Percentiles rank a stretch among this genome's conserved stretches.
phyloP scores from a whole-genome alignment of 1,140 invertebrate genomes.

The Patella vulgata region DNA sequence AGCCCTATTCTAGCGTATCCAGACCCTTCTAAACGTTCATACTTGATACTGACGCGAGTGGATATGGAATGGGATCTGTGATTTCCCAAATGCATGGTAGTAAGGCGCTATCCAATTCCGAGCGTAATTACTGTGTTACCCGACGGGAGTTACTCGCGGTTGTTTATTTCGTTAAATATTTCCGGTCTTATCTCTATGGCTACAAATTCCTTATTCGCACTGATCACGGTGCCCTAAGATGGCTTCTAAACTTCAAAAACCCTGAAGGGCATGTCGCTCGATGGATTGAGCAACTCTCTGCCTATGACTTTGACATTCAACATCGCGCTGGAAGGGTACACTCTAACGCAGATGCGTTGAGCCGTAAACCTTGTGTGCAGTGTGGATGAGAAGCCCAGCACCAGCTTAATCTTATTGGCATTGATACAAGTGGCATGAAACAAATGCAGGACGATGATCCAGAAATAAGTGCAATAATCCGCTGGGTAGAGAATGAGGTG shows the following conservation, averaged over 20 bases:
- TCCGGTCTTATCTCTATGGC: conserved; percentile 41
- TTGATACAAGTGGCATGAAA: too few species aligned
- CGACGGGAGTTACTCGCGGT: conserved; percentile 42
- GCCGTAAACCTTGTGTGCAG: too few species aligned
- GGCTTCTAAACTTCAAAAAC: conserved; percentile 32
- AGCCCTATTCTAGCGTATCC: conserved; percentile 28
- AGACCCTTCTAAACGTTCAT: conserved; percentile 23
- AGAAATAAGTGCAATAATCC: too few species aligned
- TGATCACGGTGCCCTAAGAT: conserved; percentile 46
- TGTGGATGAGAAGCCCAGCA: too few species aligned
- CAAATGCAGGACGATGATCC: too few species aligned
- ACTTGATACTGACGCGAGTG: too few species aligned
- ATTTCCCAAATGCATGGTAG: conserved; percentile 48
- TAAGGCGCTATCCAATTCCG: conserved; percentile 44
- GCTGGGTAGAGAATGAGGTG: too few species aligned
- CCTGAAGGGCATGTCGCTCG: conserved; percentile 42
- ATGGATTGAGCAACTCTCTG: conserved; percentile 43
- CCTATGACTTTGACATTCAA: conserved; percentile 40
- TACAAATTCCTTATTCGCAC: conserved; percentile 33
- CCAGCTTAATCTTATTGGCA: too few species aligned
- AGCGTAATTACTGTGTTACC: conserved; percentile 67
- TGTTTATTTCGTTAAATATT: conserved; percentile 30
- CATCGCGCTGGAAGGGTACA: too few species aligned
- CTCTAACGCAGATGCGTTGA: too few species aligned
- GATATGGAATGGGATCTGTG: conserved; percentile 52